These are phyloP conservation scores for Corvus moneduloides DNA, from an alignment of 2,113 vertebrate species.

Conservation along the genomic window DNA sequence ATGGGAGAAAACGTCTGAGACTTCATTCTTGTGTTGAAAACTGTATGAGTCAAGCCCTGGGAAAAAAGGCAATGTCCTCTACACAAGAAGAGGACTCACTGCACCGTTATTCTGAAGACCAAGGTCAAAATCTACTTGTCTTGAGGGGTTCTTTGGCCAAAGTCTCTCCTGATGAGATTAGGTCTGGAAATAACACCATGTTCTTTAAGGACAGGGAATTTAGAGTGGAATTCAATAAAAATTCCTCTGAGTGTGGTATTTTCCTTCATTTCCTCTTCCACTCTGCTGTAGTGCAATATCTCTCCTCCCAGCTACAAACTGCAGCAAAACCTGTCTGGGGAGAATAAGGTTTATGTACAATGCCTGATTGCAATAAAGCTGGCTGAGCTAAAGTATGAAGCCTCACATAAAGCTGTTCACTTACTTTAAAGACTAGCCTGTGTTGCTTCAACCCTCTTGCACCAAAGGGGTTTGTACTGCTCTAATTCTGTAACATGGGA, in stretches of 20 bases:
- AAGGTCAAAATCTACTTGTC: neutral
- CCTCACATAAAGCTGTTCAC: neutral
- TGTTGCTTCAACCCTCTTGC: neutral
- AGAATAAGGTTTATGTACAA: neutral
- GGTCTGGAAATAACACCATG: neutral
- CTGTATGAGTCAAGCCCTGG: neutral
- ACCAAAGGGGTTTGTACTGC: neutral
- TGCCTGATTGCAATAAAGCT: neutral
- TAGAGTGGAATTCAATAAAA: constrained; percentile 15
- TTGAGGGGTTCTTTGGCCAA: neutral
- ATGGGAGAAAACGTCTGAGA: neutral
- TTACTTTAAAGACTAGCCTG: neutral
- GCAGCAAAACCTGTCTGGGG: neutral
- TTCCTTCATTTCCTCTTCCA: constrained; percentile 38
- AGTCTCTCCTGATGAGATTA: neutral
- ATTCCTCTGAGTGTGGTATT: neutral
- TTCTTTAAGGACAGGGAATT: neutral
- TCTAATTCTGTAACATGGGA: neutral
- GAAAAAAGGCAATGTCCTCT: neutral
- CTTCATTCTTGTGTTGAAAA: neutral
- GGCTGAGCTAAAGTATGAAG: neutral
- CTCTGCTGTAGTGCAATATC: neutral
- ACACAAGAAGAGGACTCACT: neutral
- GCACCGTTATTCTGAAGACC: neutral
- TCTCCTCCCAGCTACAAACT: neutral